These are phyloP conservation scores for Phymatocera aterrima DNA, from an alignment of 2,888 invertebrate genomes.

Conservation along the genomic window DNA sequence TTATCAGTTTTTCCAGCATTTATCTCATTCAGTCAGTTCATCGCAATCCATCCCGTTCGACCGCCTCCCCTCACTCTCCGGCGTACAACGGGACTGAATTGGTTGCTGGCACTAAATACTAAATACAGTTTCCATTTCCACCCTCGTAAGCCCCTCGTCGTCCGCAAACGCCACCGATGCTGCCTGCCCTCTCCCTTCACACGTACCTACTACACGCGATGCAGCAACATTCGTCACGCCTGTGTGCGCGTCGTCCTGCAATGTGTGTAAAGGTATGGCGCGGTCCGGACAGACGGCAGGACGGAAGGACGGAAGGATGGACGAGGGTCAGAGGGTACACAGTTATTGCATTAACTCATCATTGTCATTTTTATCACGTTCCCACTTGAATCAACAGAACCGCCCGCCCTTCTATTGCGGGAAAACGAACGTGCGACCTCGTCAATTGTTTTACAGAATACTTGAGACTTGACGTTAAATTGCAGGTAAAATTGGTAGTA, in stretches of 20 bases:
- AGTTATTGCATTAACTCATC: constrained; percentile 74
- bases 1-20: constrained; percentile 57
- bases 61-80: constrained; percentile 19
- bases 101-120: constrained; percentile 68
- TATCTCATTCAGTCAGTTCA: constrained; percentile 70
- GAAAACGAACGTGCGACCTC: constrained; percentile 20
- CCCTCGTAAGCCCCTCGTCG: constrained; percentile 48
- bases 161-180: constrained; percentile 16
- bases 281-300: constrained; percentile 28
- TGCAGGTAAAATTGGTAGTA: background rate
- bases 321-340: constrained; percentile 67
- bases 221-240: constrained; percentile 43
- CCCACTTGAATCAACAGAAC: constrained; percentile 69
- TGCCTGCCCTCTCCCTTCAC: constrained; percentile 21
- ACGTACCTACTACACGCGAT: too few species aligned
- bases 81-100: constrained; percentile 56
- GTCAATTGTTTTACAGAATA: constrained; percentile 40
- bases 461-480: constrained; percentile 31
- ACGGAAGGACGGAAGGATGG: constrained; percentile 48
- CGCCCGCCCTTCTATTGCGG: constrained; percentile 36
- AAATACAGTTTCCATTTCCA: constrained; percentile 61
- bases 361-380: constrained; percentile 74
- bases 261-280: background rate
- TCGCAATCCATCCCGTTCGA: constrained; percentile 53
- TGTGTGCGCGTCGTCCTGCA: constrained; percentile 1